These are phyloP conservation scores for Tupaia tana DNA, from an alignment of 2,113 vertebrate genomes.

Conservation along the genomic window DNA sequence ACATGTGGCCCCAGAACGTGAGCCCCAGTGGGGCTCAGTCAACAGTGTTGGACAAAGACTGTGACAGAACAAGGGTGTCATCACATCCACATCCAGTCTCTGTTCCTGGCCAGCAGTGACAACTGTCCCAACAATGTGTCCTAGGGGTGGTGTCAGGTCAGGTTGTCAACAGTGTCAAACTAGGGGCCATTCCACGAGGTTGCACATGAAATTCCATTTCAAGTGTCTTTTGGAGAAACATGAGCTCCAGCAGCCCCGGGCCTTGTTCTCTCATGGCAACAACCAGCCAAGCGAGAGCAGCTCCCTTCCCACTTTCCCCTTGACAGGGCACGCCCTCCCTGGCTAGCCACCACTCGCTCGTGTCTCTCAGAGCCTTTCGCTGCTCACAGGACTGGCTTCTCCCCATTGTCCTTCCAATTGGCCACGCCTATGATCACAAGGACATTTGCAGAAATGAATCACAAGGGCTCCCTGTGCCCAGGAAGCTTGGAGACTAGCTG, in stretches of 20 bases:
- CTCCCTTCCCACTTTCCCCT: background rate
- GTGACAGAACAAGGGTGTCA: accelerated
- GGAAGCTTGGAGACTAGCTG: background rate
- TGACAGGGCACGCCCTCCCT: no score
- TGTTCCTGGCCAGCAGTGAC: background rate
- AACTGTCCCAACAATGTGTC: background rate
- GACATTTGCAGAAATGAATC: background rate
- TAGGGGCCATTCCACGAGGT: no score
- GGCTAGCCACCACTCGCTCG: background rate
- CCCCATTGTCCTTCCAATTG: background rate
- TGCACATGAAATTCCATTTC: background rate
- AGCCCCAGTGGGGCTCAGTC: accelerated
- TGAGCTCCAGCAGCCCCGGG: accelerated
- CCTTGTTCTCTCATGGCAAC: background rate
- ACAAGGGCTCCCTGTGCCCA: background rate
- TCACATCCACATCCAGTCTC: background rate
- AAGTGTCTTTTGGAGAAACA: background rate
- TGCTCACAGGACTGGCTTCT: background rate
- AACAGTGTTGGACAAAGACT: accelerated
- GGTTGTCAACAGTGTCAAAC: background rate
- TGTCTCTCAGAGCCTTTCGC: background rate
- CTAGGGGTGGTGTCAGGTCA: background rate
- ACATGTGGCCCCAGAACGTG: background rate
- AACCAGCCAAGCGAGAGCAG: background rate
- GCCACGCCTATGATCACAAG: background rate